Percentiles rank a stretch among this genome's conserved stretches.
Conservation (phyloP, 2,888 invertebrate species). For the Drosophila conformis region DNA sequence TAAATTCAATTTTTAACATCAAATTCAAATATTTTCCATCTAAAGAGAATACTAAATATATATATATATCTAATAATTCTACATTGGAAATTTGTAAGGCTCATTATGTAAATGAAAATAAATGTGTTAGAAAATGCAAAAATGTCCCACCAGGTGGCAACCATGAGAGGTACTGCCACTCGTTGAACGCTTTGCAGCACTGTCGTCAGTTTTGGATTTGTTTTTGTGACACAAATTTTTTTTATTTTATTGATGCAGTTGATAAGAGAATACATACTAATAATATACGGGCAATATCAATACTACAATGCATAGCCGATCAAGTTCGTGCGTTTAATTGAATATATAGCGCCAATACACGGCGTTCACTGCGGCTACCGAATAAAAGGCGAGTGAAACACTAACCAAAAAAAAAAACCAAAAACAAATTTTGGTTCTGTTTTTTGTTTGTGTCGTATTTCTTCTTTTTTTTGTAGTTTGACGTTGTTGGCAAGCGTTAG, state of each 20-base stretch:
- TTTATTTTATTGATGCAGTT: slow-evolving; percentile 58
- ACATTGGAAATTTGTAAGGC: neutral
- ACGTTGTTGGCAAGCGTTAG: slow-evolving; percentile 61
- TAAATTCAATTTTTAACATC: neutral
- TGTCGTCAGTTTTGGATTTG: slow-evolving; percentile 49
- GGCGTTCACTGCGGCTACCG: slow-evolving; percentile 28
- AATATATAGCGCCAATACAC: slow-evolving; percentile 37
- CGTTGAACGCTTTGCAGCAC: slow-evolving; percentile 39
- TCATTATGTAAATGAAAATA: neutral
- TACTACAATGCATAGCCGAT: slow-evolving; percentile 45
- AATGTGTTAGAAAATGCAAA: neutral
- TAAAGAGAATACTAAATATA: neutral
- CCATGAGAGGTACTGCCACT: neutral
- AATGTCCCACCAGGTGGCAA: slow-evolving; percentile 2
- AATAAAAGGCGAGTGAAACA: slow-evolving; percentile 45
- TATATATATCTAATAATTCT: neutral
- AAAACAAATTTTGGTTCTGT: slow-evolving; percentile 39
- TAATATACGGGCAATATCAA: slow-evolving; percentile 11
- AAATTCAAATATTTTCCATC: neutral
- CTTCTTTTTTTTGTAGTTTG: slow-evolving; percentile 27
- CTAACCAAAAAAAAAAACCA: slow-evolving; percentile 5
- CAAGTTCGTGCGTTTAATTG: slow-evolving; percentile 32
- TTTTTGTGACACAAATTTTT: slow-evolving; percentile 53
- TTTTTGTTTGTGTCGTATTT: slow-evolving; percentile 16
- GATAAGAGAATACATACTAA: slow-evolving; percentile 45